Base-by-base conservation (phyloP, 2,113 vertebrate species). In the Galbula dea region DNA sequence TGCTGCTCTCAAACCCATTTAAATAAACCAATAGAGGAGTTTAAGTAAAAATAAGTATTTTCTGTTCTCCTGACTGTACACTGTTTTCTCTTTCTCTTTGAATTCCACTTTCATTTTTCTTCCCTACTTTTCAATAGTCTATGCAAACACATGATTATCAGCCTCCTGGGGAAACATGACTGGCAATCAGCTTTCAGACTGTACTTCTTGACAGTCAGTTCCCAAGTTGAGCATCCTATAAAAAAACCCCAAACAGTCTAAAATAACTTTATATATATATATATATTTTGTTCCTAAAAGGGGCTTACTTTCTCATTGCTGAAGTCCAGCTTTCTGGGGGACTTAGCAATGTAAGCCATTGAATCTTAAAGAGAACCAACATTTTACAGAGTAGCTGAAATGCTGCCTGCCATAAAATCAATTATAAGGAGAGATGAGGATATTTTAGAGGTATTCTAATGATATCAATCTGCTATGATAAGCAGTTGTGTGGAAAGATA, bases 221-320 rank as follows among this genome's bases (percentile, higher is more conserved):
- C 49, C 80, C 17, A 86, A 83, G 46, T 22, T 51, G 36, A 90
- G 12, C 8, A 75, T 17, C 7, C 19, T 55, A 34, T 61, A 3
- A 29, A 36, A n/a, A 54, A 61, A 52, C 21, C 8, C 21, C 9
- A 10, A 39, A 45, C 37, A 6, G 0, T 2, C 9, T 62, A 19
- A 86, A 58, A 45, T 46, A 52, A 29, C 7, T 65, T 4, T n/a
- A n/a, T n/a, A n/a, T 52, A 14, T 48, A n/a, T 23, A n/a, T 11
- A 32, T 54, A 48, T 65, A 32, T 14, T 73, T 86, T 80, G 2
- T 8, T 49, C 24, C 23, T 69, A 27, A 45, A 73, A 52, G 5
- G 3, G 6, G 5, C 0, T 52, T 57, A 52, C 2, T 3, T 55
- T 54, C 0, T 54, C 30, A n/a, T n/a, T 43, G 29, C 45, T 63